These are phyloP conservation scores for Podarcis siculus DNA, from an alignment of 2,797 vertebrate genomes.

Conservation along the genomic window DNA sequence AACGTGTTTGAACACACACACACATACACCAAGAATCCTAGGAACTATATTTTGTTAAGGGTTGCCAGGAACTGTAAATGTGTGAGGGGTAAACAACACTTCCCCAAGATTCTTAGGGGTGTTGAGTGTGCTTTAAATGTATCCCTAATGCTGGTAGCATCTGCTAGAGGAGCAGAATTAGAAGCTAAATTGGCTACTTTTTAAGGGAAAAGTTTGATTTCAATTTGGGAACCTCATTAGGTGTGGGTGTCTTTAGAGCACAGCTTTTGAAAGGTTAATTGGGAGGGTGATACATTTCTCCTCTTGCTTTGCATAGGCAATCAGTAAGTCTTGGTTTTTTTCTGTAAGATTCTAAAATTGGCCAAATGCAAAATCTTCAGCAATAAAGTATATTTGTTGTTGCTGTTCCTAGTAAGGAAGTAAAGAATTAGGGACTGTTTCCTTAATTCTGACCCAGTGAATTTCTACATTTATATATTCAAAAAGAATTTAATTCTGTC, in stretches of 20 bases:
- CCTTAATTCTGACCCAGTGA: neutral
- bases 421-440: neutral
- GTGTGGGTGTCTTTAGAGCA: constrained; percentile 10
- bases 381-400: neutral
- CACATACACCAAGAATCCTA: too few species aligned
- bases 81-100: too few species aligned
- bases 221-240: constrained; percentile 19
- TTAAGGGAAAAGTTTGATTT: constrained; percentile 2
- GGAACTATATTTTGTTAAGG: too few species aligned
- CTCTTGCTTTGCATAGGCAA: neutral
- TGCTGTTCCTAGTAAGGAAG: neutral
- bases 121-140: too few species aligned
- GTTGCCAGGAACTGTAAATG: too few species aligned
- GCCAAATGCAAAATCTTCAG: neutral
- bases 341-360: neutral
- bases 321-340: constrained; percentile 17
- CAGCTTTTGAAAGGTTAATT: constrained; percentile 24
- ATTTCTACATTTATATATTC: neutral
- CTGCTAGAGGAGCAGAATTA: constrained; percentile 24
- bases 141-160: constrained; percentile 29
- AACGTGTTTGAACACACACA: too few species aligned
- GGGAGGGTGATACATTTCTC: neutral
- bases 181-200: constrained; percentile 29
- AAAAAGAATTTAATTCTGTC: neutral
- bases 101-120: too few species aligned